Conservation (phyloP, 2,888 invertebrate genomes). For the Silvanus unidentatus region DNA sequence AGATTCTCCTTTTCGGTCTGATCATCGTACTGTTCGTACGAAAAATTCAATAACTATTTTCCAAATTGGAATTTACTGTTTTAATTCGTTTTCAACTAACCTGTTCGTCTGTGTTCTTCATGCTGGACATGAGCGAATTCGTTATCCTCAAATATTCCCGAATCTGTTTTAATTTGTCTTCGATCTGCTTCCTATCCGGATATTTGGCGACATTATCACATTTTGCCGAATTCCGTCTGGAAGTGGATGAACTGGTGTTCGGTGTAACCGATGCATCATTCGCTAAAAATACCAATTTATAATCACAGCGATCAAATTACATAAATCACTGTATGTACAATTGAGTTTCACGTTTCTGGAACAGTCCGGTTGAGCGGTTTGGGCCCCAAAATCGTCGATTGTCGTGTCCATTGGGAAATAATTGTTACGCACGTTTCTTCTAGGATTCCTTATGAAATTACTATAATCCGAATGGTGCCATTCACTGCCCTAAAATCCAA, state of each 20-base stretch:
- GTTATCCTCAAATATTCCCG: slow-evolving; percentile 68
- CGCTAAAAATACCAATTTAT: slow-evolving; percentile 16
- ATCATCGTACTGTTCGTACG: slow-evolving; percentile 15
- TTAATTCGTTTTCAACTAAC: slow-evolving; percentile 43
- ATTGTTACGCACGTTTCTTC: slow-evolving; percentile 28
- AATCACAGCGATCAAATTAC: neutral
- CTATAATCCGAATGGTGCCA: slow-evolving; percentile 29
- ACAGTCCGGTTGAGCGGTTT: slow-evolving; percentile 9
- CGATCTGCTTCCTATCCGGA: slow-evolving; percentile 63
- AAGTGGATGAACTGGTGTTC: slow-evolving; percentile 37
- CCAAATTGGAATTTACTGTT: slow-evolving; percentile 7
- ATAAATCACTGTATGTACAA: neutral
- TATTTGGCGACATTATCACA: slow-evolving; percentile 48
- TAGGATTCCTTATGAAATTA: slow-evolving; percentile 31
- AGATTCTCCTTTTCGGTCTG: slow-evolving; percentile 52
- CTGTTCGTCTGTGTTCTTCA: slow-evolving; percentile 62
- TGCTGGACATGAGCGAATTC: slow-evolving; percentile 62
- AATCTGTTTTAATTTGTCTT: slow-evolving; percentile 64
- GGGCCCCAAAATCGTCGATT: slow-evolving; percentile 15
- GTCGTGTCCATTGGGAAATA: slow-evolving; percentile 29
- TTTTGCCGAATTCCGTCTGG: slow-evolving; percentile 41
- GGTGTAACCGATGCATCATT: slow-evolving; percentile 34
- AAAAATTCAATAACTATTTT: slow-evolving; percentile 12
- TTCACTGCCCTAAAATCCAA: slow-evolving; percentile 32
- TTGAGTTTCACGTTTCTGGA: slow-evolving; percentile 13